Evolutionary conservation across 2,797 vertebrate genomes (phyloP).

Genomic region (Dermochelys coriacea): DNA sequence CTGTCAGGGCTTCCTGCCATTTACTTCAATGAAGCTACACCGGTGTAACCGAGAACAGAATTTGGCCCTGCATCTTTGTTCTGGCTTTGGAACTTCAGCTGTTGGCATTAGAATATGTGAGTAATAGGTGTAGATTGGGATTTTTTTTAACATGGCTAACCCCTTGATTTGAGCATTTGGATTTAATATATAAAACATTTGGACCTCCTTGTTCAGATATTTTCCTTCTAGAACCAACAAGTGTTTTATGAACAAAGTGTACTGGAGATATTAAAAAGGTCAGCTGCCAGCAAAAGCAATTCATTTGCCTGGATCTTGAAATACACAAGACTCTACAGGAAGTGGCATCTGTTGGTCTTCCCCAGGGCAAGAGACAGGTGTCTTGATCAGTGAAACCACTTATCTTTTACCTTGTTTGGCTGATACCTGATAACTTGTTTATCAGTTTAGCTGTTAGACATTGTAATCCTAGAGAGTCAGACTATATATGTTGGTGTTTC

Average conservation of each 20-base stretch:
- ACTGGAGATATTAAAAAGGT: conserved; percentile 42
- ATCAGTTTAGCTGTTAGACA: conserved; percentile 39
- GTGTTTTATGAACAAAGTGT: conserved; percentile 32
- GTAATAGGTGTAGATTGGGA: neutral
- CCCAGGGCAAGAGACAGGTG: conserved; percentile 6
- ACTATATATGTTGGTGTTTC: conserved; percentile 7
- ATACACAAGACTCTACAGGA: conserved; percentile 38
- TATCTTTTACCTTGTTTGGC: conserved; percentile 38
- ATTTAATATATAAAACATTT: neutral
- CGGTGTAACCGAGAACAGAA: neutral
- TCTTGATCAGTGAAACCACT: conserved; percentile 7
- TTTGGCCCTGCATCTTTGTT: neutral
- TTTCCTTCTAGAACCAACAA: conserved; percentile 61
- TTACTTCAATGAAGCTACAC: neutral
- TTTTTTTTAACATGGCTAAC: neutral
- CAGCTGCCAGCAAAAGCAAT: conserved; percentile 46
- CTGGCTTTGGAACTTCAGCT: neutral
- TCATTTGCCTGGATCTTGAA: conserved; percentile 50
- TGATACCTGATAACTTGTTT: conserved; percentile 54
- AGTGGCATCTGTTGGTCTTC: conserved; percentile 68
- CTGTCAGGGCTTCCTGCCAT: neutral
- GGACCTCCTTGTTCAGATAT: conserved; percentile 1
- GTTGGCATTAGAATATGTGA: neutral
- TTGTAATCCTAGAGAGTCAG: conserved; percentile 29
- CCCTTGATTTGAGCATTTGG: neutral